Base-by-base conservation (phyloP, 2,797 vertebrate genomes). In the Margarornis squamiger region DNA sequence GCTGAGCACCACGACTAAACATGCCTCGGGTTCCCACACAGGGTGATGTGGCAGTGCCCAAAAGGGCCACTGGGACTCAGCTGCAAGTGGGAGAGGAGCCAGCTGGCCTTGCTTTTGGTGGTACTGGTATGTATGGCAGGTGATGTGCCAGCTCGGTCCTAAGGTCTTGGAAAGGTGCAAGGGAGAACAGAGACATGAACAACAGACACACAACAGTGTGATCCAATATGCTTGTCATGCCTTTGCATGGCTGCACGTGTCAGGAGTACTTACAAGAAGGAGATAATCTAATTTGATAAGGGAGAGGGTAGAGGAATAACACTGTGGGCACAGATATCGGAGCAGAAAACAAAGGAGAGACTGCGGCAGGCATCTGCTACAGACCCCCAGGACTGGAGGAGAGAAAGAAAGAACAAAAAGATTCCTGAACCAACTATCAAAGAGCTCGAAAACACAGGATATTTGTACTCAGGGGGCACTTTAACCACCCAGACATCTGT, bases 401-500 rank as follows among this genome's bases (percentile, higher is more conserved):
- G 92, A 70, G 73, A 94, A 81, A 82, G 88, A 78, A 91, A 96
- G 93, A 95, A 96, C 95, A 96, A 96, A 96, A 95, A 96, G 92
- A 96, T 93, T 95, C 95, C 92, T 95, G 91, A 94, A 95, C 76
- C 87, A 94, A 70, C 94, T 96, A 96, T 97, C 96, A 95, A 96
- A 95, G 93, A 95, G 88, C 94, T 96, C 26, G 4, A 74, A 92
- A 95, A 95, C 94, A 96, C 95, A 97, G 95, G 95, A 93, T 96
- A 95, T 94, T 96, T 93, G 95, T 96, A 94, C 95, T 97, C 96
- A 90, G 83, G 90, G 94, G 94, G 95, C 95, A 97, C 88, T 96
- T 97, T 92, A 96, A 97, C 95, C 95, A 96, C 95, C 92, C 95
- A 88, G 95, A 96, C 95, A 96, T 97, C 96, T 96, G 95, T 90